Base-by-base conservation (phyloP, 2,888 invertebrate species). In the Ferdinandea cuprea region DNA sequence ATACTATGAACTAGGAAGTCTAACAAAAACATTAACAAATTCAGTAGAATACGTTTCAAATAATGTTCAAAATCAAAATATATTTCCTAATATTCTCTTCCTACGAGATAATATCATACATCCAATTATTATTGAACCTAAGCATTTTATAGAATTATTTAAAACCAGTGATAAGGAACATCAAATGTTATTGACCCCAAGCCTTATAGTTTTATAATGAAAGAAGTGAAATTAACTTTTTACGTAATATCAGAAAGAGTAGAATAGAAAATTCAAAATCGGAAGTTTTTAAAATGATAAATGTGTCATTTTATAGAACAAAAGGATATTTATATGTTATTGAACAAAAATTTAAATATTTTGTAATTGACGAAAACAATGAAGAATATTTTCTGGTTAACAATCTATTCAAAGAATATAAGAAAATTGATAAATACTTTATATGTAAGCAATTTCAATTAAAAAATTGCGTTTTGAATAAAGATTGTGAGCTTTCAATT, bases 111-210 rank as follows among this genome's bases (percentile, higher is more conserved):
- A 58, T 40, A 17, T 58, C 13, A 25, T 28, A 40, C 56, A 56
- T 19, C 56, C 56, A 21, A 56, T 56, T 8, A 40, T 40, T 9
- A 40, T 58, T 25, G 25, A 58, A 58, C 21, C 40, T 9, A 58
- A 37, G 13, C 9, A 40, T 28, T 30, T 25, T 15, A 58, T 42
- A 28, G 28, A 56, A 19, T 56, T 56, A 15, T 37, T 37, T 7
- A 37, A 37, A 4, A 5, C 15, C 1, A 54, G 32, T 32, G 54
- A 37, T n/a, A 9, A 35, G 37, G 35, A 35, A 35, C 17, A 54
- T 35, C 5, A 3, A 13, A 30, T 54, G 30, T 9, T 54, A 19
- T 54, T 37, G 8, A 54, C 56, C 15, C 56, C 56, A 25, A 58
- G 37, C 5, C n/a, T n/a, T n/a, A n/a, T n/a, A n/a, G n/a, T n/a